Evolutionary conservation across 2,888 invertebrate species (phyloP).

Genomic region (Platypus cylindrus): DNA sequence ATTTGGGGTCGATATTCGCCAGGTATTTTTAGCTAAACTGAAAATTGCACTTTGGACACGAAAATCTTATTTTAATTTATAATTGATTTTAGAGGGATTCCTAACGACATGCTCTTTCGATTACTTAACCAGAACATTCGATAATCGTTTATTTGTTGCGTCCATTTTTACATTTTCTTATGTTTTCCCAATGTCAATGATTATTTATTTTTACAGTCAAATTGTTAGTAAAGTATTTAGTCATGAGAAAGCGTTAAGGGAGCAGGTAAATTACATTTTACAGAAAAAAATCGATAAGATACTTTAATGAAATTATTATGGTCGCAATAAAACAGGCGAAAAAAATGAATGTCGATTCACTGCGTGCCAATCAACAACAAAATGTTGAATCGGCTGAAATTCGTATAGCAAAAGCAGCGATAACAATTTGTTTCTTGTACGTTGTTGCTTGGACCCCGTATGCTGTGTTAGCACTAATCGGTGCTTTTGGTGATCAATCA

Average conservation of each 20-base stretch:
- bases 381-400: constrained; percentile 64
- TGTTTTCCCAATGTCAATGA: constrained; percentile 61
- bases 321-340: too few species aligned
- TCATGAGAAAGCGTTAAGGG: constrained; percentile 70
- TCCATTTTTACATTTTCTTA: constrained; percentile 69
- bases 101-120: constrained; percentile 76
- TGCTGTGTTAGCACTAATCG: constrained; percentile 68
- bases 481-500: constrained; percentile 65
- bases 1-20: constrained; percentile 82
- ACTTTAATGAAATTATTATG: too few species aligned
- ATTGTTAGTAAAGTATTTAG: constrained; percentile 78
- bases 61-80: constrained; percentile 3
- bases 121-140: constrained; percentile 66
- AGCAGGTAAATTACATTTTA: constrained; percentile 40
- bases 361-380: constrained; percentile 56
- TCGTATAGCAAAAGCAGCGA: constrained; percentile 77
- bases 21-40: constrained; percentile 37
- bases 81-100: constrained; percentile 60
- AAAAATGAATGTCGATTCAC: constrained; percentile 83
- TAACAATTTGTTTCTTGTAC: constrained; percentile 74
- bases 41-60: neutral
- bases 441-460: constrained; percentile 87
- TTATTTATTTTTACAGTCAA: constrained; percentile 74
- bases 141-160: constrained; percentile 63
- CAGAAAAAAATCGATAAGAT: too few species aligned